These are phyloP conservation scores for Prunella fulvescens DNA, from an alignment of 2,113 vertebrate genomes.

Conservation along the genomic window DNA sequence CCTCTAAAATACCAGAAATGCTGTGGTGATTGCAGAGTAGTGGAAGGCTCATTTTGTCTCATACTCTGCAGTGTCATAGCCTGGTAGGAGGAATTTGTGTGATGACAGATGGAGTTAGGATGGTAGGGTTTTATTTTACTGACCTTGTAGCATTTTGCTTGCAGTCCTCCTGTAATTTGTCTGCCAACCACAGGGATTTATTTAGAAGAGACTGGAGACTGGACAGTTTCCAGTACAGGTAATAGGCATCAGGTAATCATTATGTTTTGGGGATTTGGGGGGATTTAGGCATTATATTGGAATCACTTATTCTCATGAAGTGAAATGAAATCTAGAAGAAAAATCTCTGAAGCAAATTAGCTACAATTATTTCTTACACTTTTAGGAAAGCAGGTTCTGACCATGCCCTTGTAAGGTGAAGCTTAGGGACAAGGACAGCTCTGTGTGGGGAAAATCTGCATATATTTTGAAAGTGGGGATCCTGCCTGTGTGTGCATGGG, in stretches of 20 bases:
- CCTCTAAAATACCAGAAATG: constrained; percentile 18
- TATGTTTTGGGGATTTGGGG: neutral
- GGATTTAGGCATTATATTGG: neutral
- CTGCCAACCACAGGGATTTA: neutral
- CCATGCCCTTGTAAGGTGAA: neutral
- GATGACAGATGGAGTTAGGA: constrained; percentile 28
- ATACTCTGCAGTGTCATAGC: constrained; percentile 8
- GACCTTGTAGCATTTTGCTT: neutral
- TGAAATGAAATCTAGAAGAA: neutral
- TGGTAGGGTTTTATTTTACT: neutral
- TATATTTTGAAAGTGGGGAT: neutral
- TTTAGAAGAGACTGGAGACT: neutral
- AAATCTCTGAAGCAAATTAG: neutral
- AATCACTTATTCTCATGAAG: neutral
- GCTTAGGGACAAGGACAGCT: neutral
- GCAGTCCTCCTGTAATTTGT: neutral
- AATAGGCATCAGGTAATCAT: neutral
- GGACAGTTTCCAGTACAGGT: neutral
- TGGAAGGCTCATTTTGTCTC: constrained; percentile 24
- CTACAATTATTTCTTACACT: neutral
- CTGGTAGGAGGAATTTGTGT: neutral
- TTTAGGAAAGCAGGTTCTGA: neutral
- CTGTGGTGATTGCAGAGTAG: neutral
- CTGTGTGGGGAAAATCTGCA: neutral
- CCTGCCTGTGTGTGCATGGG: neutral